Base-by-base conservation (phyloP, 2,888 invertebrate genomes). In the Pristionchus mayeri region DNA sequence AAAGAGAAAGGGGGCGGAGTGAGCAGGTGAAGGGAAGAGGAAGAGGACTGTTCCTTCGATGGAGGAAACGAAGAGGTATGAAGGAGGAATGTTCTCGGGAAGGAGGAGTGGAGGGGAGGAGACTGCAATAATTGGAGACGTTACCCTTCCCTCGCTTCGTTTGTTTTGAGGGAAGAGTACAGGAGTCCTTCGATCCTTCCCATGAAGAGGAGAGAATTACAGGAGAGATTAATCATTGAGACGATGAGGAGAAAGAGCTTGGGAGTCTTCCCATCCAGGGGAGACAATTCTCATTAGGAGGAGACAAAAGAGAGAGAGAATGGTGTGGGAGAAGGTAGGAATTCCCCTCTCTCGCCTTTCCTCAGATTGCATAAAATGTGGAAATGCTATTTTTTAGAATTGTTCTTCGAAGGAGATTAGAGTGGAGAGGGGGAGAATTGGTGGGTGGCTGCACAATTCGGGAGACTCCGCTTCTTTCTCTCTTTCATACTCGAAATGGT, bases 61-160 rank as follows among this genome's bases (percentile, higher is more conserved):
- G 57, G 85, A 81, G 37, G 79, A 57, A 40, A 79, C 52, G 79
- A 48, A 48, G 40, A 75, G 75, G 48, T 24, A 48, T 52, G 21
- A 21, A 48, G n/a, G 50, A 76, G 44, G 50, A 48, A 76, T 76
- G 76, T 63, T 27, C 30, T 6, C 13, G 48, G 13, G 57, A 34
- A 54, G 78, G 34, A 3, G 37, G n/a, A 21, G n/a, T 24, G 34
- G 34, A 52, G 54, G 27, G 54, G n/a, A 16, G 54, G 75, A 37
- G 54, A 13, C 18, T 16, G 40, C 71, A 3, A 71, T 71, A 71
- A 71, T 71, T 71, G 40, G 71, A 34, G 44, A 71, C n/a, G 27
- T 50, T 44, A 6, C 44, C 44, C 40, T 71, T 71, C 71, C 18
- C 71, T 40, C 71, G 21, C 34, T 18, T 34, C 67, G 37, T 44